Conservation (phyloP, 2,797 vertebrate genomes). For the Chiloscyllium punctatum region DNA sequence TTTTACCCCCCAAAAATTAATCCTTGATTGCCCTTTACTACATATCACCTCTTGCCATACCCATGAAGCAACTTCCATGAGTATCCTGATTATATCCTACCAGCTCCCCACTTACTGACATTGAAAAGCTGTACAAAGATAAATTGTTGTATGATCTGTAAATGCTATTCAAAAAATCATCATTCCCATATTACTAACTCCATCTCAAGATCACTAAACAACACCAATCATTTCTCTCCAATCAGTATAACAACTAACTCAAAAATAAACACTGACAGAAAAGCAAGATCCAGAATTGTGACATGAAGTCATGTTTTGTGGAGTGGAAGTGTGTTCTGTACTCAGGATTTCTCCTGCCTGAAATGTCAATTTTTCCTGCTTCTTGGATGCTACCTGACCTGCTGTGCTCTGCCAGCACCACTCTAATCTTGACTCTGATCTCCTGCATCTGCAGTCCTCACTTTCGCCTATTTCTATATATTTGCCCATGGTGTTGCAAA, state of each 20-base stretch:
- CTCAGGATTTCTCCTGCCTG: neutral
- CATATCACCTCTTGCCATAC: neutral
- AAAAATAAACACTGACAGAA: no score
- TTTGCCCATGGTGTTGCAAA: neutral
- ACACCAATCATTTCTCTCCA: neutral
- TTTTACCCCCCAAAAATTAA: no score
- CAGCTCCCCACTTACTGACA: neutral
- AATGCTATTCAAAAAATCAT: neutral
- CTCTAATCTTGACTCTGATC: no score
- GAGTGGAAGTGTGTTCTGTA: neutral
- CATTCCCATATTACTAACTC: neutral
- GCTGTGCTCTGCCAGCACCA: no score
- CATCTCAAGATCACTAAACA: neutral
- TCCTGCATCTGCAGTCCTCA: no score
- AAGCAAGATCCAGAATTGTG: no score
- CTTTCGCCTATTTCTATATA: no score
- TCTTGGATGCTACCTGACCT: no score
- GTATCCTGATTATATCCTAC: neutral
- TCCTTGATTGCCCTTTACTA: neutral
- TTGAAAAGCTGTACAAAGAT: neutral
- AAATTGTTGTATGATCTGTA: neutral
- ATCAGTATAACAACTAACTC: no score
- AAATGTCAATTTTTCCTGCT: no score
- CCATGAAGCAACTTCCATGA: neutral
- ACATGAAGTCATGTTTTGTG: neutral